A percentile compares a stretch with the other conserved stretches of the same genome.
phyloP scores from a whole-genome alignment of 2,888 invertebrate species.

The Branchipolynoe longqiensis region DNA sequence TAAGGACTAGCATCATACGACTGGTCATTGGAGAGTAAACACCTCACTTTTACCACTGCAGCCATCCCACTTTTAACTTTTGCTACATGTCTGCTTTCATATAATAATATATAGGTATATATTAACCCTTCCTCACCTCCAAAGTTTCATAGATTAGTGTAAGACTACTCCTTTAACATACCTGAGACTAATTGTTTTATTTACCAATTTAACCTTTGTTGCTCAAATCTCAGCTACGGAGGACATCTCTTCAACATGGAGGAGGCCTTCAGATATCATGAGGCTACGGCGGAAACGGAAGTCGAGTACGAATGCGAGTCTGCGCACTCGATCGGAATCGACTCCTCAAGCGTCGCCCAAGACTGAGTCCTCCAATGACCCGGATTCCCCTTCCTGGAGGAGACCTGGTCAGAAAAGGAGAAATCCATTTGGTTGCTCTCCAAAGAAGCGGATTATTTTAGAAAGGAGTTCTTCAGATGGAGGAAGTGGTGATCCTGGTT shows the following conservation, averaged over 20 bases:
- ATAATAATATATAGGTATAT: too few relatives aligned
- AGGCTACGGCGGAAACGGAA: conserved; percentile 88
- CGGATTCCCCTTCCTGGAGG: background rate
- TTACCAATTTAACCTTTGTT: background rate
- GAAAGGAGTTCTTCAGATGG: background rate
- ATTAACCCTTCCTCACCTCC: too few relatives aligned
- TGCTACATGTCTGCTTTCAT: too few relatives aligned
- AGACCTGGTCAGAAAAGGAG: conserved; percentile 47
- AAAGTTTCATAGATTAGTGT: too few relatives aligned
- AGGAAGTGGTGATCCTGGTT: background rate
- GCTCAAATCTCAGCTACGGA: background rate
- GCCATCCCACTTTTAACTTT: too few relatives aligned
- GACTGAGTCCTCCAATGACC: background rate
- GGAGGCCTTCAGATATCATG: conserved; percentile 86
- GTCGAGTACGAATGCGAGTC: background rate
- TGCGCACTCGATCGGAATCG: background rate
- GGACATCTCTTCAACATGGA: conserved; percentile 82
- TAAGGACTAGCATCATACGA: too few relatives aligned
- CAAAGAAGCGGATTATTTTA: conserved; percentile 3
- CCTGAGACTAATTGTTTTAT: background rate
- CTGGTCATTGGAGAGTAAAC: too few relatives aligned
- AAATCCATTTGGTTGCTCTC: conserved; percentile 61
- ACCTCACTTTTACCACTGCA: too few relatives aligned
- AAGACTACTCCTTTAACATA: too few relatives aligned
- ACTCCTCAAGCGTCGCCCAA: background rate